Conservation (phyloP, 2,113 vertebrate species). For the Athene noctua region DNA sequence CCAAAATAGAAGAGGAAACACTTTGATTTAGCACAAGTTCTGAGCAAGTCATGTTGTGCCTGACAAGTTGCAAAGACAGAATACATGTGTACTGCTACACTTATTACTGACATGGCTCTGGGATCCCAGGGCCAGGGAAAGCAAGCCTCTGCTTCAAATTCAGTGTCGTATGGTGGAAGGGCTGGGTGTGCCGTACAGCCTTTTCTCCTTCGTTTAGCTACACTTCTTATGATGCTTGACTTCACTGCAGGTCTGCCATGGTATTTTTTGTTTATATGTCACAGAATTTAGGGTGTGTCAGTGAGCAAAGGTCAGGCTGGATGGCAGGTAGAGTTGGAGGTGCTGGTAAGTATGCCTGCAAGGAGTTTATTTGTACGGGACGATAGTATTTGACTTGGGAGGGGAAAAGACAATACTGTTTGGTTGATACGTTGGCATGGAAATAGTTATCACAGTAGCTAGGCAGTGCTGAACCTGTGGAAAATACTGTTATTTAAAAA, state of each 20-base stretch:
- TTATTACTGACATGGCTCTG: neutral
- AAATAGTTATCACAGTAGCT: neutral
- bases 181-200: neutral
- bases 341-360: neutral
- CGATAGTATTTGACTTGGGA: constrained; percentile 36
- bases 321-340: neutral
- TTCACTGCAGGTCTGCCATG: neutral
- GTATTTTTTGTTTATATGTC: neutral
- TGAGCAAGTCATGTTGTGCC: neutral
- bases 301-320: neutral
- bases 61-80: neutral
- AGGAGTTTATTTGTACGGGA: neutral
- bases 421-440: neutral
- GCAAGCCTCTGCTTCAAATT: neutral
- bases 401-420: neutral
- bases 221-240: neutral
- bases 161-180: neutral
- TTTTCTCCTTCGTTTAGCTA: neutral
- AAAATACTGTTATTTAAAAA: neutral
- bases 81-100: fast-evolving
- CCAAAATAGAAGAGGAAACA: neutral
- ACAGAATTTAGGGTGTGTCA: neutral
- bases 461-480: neutral
- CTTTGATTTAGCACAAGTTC: neutral
- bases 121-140: neutral